phyloP scores from a whole-genome alignment of 2,888 invertebrate species.

The Eupeodes luniger region DNA sequence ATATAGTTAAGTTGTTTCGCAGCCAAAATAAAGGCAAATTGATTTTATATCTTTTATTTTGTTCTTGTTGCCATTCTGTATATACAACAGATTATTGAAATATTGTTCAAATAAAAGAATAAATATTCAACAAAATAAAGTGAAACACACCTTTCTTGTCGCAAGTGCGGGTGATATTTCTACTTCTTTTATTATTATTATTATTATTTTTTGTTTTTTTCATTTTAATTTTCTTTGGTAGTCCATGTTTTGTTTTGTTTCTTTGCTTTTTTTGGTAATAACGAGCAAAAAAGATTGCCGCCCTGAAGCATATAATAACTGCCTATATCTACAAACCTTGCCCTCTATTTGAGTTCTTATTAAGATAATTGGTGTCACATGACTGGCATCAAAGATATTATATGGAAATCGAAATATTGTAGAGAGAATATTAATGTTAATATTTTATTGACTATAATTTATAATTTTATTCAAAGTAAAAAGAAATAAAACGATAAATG shows the following conservation, averaged over 20 bases:
- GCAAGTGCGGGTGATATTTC: slow-evolving; percentile 18
- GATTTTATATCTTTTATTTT: slow-evolving; percentile 18
- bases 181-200: not conserved
- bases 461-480: not conserved
- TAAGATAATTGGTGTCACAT: slow-evolving; percentile 63
- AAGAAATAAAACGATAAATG: not conserved
- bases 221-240: slow-evolving; percentile 1
- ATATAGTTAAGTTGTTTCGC: slow-evolving; percentile 2
- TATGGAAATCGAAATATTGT: not conserved
- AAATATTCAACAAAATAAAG: slow-evolving; percentile 24
- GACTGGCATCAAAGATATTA: slow-evolving; percentile 44
- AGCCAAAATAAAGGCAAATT: slow-evolving; percentile 32
- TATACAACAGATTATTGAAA: slow-evolving; percentile 10
- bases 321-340: slow-evolving; percentile 43
- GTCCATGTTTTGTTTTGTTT: slow-evolving; percentile 16
- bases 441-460: not conserved
- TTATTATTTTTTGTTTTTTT: slow-evolving; percentile 7
- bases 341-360: slow-evolving; percentile 61
- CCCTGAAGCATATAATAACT: slow-evolving; percentile 48
- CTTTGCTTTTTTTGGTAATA: slow-evolving; percentile 30
- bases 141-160: slow-evolving; percentile 63
- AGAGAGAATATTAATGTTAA: slow-evolving; percentile 3
- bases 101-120: slow-evolving; percentile 53
- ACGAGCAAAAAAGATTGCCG: slow-evolving; percentile 17
- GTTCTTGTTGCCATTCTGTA: not conserved